Base-by-base conservation (phyloP, 2,888 invertebrate species). In the Sylvicola fuscatus region DNA sequence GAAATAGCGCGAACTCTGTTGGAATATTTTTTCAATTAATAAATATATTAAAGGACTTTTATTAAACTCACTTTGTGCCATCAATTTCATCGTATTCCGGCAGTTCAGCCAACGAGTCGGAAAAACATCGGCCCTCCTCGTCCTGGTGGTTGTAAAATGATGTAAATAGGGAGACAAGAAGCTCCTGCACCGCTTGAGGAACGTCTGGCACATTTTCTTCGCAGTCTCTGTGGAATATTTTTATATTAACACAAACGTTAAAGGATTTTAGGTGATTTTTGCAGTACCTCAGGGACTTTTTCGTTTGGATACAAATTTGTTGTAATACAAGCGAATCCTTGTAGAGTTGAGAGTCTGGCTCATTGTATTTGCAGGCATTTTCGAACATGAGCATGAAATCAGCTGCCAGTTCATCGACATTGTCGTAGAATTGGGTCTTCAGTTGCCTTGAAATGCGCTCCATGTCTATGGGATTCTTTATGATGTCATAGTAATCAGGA, bases 401-500 rank as follows among this genome's bases (percentile, higher is more conserved):
- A 0, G 78, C 70, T 0, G 84, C 80, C 35, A 95, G 58, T 42
- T 92, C 90, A 44, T 90, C 90, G 15, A 93, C 65, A 14, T 69
- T 72, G 34, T 75, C 76, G 52, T 93, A 95, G 0, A 60, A 60
- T 39, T 66, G 69, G 41, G 71, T 72, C 55, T 83, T 84, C 21
- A 87, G 59, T 49, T 86, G 86, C 37, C 81, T 80, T 0, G 83
- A 79, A 39, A 98, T 92, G 50, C 78, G 78, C 51, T 92, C 90
- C 76, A 98, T 76, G 53, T 97, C 95, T 50, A 98, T 87, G 0
- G 98, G 97, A 45, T 80, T 81, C 49, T 87, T 89, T 37, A 98
- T 97, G 0, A 95, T 78, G 53, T 95, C 92, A 52, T 93, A 97
- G 57, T 98, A 98, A 51, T 92, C 90, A 0, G 97, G 95, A 58